These are phyloP conservation scores for Macquaria australasica DNA, from an alignment of 2,113 vertebrate genomes.

Conservation along the genomic window DNA sequence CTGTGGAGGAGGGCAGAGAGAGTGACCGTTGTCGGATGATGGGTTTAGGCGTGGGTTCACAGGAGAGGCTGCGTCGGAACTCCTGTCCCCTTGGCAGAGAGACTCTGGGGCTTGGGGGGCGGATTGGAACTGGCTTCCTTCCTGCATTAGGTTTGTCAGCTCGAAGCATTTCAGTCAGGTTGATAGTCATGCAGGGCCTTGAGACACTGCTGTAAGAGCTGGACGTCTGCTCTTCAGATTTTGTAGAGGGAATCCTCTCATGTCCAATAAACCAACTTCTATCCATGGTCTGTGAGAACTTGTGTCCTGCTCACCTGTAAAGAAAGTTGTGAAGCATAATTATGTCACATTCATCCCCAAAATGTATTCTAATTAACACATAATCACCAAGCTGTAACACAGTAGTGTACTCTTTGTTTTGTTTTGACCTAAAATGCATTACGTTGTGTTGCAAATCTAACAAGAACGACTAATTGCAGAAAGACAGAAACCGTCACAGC, in stretches of 20 bases:
- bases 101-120: slow-evolving; percentile 69
- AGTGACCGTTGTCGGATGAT: slow-evolving; percentile 89
- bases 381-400: not conserved
- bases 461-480: not conserved
- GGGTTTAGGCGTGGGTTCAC: slow-evolving; percentile 88
- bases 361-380: not conserved
- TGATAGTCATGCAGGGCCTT: slow-evolving; percentile 79
- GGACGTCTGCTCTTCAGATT: slow-evolving; percentile 36
- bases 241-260: slow-evolving; percentile 57
- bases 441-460: not conserved
- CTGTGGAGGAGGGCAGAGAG: slow-evolving; percentile 88
- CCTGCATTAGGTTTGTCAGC: slow-evolving; percentile 32
- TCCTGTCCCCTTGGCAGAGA: slow-evolving; percentile 27
- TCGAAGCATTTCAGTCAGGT: slow-evolving; percentile 71
- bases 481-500: not conserved
- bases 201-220: slow-evolving; percentile 72
- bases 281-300: slow-evolving; percentile 61
- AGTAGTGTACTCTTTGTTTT: too few relatives aligned
- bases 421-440: not conserved
- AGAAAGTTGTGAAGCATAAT: slow-evolving; percentile 12
- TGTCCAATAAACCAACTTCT: slow-evolving; percentile 74
- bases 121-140: slow-evolving; percentile 63
- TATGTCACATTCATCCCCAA: not conserved
- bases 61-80: slow-evolving; percentile 70
- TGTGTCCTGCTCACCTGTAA: slow-evolving; percentile 52